Percentiles rank a stretch among this genome's conserved stretches.
Conservation (phyloP, 2,797 vertebrate genomes). For the Clamator glandarius region DNA sequence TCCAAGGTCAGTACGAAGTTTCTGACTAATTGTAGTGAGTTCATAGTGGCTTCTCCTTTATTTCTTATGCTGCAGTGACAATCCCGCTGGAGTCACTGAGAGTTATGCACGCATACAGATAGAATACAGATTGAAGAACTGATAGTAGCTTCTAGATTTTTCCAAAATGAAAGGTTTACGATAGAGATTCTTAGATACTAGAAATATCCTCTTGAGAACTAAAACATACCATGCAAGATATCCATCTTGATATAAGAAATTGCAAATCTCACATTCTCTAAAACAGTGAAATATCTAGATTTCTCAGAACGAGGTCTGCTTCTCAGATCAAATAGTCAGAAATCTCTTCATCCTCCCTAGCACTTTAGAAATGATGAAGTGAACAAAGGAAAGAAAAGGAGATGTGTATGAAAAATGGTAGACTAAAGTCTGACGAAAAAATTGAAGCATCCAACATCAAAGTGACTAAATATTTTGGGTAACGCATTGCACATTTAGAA, state of each 20-base stretch:
- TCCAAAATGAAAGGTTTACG: not conserved
- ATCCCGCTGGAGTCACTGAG: not conserved
- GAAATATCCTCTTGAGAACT: not conserved
- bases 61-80: not conserved
- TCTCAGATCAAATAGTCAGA: not conserved
- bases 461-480: not conserved
- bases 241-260: not conserved
- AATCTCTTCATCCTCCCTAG: fast-evolving
- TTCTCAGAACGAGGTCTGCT: not conserved
- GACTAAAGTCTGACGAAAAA: not conserved
- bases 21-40: not conserved
- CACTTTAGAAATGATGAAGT: not conserved
- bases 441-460: not conserved
- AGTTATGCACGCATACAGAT: not conserved
- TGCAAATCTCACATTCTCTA: not conserved
- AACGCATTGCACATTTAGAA: not conserved
- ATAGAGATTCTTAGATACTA: not conserved
- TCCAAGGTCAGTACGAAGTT: not conserved
- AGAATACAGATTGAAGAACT: not conserved
- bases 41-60: not conserved
- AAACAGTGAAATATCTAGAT: not conserved
- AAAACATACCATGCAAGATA: not conserved
- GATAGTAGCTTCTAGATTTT: not conserved
- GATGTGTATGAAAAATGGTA: not conserved
- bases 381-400: not conserved